Base-by-base conservation (phyloP, 2,113 vertebrate genomes). In the Pithys albifrons region DNA sequence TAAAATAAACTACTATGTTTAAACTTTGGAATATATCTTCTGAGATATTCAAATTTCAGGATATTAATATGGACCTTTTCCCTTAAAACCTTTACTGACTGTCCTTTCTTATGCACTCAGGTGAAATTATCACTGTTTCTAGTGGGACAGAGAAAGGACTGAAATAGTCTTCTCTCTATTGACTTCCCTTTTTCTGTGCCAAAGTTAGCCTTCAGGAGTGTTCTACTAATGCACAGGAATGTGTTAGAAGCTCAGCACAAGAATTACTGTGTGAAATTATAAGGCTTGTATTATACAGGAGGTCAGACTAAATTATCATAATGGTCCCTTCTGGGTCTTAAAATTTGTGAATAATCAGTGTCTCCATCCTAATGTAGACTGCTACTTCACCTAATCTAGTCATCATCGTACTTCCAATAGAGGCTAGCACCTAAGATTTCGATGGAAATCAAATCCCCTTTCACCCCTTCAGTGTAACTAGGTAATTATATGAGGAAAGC, bases 221-320 rank as follows among this genome's bases (percentile, higher is more conserved):
- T 31, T 91, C 49, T 57, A 33, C 41, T 88, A 91, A 95, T 76
- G 91, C 71, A 82, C n/a, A 93, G 85, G 89, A 91, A 93, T 79
- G 66, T 58, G 33, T 70, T 88, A 70, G 55, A 7, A 73, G 49
- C 37, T 89, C 51, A 81, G 62, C 2, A 8, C 25, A 88, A 92
- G 93, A 94, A 91, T 76, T 91, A 85, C 54, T 66, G 35, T 76
- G 33, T 94, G 87, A 95, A 94, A 95, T 95, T 83, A 67, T 90
- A 88, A 89, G 55, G 33, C 51, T 76, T 85, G 33, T 85, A 55
- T 78, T 92, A 89, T 72, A 77, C 71, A 85, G 61, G 6, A 85
- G 94, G 85, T 89, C 85, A 94, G 78, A 79, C 71, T 90, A 76
- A 89, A 91, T 95, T 93, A 94, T 74, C 73, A 81, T 93, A 95